Evolutionary conservation across 1,140 invertebrate genomes (phyloP).

Genomic region (Thaumetopoea pityocampa): DNA sequence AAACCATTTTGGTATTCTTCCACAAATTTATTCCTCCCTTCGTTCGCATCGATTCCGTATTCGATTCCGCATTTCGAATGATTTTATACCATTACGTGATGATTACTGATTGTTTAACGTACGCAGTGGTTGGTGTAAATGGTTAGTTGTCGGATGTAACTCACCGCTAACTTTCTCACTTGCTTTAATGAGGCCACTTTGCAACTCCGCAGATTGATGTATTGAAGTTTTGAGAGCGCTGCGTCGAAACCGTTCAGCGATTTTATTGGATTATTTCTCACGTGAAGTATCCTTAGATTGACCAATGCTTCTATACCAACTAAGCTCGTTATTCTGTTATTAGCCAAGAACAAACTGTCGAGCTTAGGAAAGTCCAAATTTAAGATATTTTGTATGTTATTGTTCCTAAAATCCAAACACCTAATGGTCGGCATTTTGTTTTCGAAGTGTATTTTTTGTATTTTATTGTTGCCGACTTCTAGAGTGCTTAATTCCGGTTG

Average conservation of each 20-base stretch:
- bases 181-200: slow-evolving; percentile 69
- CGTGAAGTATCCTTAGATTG: slow-evolving; percentile 72
- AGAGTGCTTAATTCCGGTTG: slow-evolving; percentile 74
- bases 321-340: slow-evolving; percentile 62
- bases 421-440: slow-evolving; percentile 56
- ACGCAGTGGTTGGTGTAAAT: too few species aligned
- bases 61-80: too few species aligned
- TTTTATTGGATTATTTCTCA: slow-evolving; percentile 73
- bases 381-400: slow-evolving; percentile 61
- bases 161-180: slow-evolving; percentile 71
- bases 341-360: slow-evolving; percentile 70
- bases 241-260: slow-evolving; percentile 67
- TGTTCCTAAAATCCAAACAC: slow-evolving; percentile 71
- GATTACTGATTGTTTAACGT: too few species aligned
- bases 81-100: too few species aligned
- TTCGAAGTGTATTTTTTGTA: slow-evolving; percentile 42
- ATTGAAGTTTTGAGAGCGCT: slow-evolving; percentile 58
- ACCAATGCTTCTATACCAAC: slow-evolving; percentile 55
- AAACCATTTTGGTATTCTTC: too few species aligned
- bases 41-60: too few species aligned
- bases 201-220: slow-evolving; percentile 75
- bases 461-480: slow-evolving; percentile 72
- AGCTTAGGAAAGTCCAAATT: slow-evolving; percentile 62
- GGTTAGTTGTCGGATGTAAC: too few species aligned
- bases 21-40: too few species aligned